Conservation (phyloP, 2,113 vertebrate genomes). For the Azemiops feae region DNA sequence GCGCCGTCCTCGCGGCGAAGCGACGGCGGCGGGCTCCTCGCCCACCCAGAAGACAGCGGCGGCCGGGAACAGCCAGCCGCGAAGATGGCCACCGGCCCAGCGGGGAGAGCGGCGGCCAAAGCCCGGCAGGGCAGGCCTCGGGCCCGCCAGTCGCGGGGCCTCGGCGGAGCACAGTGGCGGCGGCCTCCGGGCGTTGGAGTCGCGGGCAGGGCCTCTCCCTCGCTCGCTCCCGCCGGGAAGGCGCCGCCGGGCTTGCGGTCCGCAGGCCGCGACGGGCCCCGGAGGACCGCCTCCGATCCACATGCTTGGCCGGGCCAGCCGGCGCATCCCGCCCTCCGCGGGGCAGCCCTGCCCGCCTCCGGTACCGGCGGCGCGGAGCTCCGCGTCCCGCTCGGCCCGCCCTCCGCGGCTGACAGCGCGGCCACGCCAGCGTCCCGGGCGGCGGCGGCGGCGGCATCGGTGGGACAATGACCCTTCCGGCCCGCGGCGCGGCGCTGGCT, state of each 20-base stretch:
- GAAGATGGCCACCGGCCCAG: background rate
- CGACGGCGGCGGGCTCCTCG: background rate
- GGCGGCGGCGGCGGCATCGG: background rate
- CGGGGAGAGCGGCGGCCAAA: background rate
- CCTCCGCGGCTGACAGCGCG: background rate
- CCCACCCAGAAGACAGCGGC: background rate
- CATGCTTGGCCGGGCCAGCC: background rate
- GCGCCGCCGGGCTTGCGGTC: background rate
- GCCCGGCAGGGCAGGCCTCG: background rate
- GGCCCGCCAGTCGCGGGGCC: background rate
- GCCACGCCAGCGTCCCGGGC: background rate
- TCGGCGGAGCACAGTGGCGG: background rate
- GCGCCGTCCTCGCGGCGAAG: background rate
- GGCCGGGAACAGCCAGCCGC: background rate
- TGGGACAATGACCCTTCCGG: background rate
- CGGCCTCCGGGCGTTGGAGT: background rate
- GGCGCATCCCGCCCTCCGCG: too few relatives aligned
- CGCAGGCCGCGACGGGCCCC: background rate
- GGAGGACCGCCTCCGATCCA: background rate
- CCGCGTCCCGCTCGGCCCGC: background rate
- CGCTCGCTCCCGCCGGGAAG: background rate
- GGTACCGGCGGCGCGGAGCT: background rate
- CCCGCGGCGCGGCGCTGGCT: background rate
- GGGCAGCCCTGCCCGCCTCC: background rate
- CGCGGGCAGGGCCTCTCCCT: background rate